Percentiles rank a stretch among this genome's conserved stretches.
Conservation (phyloP, 1,140 invertebrate species). For the Platorchestia sp. region DNA sequence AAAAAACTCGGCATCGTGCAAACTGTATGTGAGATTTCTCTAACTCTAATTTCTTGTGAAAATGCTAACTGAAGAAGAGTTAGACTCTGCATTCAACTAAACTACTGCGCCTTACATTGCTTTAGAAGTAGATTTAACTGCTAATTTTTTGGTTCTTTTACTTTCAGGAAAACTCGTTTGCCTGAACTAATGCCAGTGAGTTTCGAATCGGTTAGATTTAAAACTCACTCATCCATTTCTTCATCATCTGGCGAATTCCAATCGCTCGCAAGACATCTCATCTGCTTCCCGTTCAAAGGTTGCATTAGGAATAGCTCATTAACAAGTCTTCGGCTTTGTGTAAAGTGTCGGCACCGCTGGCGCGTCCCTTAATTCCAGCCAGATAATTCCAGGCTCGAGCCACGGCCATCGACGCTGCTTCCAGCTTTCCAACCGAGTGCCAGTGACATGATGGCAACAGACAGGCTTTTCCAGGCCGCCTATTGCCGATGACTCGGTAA, state of each 20-base stretch:
- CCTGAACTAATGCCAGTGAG: not conserved
- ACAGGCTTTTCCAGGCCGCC: not conserved
- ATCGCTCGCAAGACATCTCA: not conserved
- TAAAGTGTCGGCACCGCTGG: not conserved
- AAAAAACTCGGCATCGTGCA: too few species aligned
- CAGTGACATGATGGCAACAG: not conserved
- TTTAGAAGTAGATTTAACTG: not conserved
- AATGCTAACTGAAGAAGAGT: not conserved
- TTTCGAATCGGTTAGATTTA: not conserved
- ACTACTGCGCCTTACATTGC: not conserved
- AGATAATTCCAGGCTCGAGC: not conserved
- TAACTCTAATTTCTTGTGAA: not conserved
- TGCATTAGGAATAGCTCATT: not conserved
- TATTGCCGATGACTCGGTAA: not conserved
- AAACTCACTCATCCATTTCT: not conserved
- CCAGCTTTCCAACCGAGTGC: not conserved
- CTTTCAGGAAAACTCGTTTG: too few species aligned
- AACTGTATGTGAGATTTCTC: too few species aligned
- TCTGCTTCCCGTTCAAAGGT: not conserved
- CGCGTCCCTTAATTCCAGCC: not conserved
- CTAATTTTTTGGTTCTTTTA: not conserved
- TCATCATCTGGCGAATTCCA: not conserved
- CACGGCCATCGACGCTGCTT: not conserved
- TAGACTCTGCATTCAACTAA: not conserved
- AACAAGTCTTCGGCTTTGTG: not conserved